Conservation (phyloP, 2,888 invertebrate genomes). For the Nycteola revayana region DNA sequence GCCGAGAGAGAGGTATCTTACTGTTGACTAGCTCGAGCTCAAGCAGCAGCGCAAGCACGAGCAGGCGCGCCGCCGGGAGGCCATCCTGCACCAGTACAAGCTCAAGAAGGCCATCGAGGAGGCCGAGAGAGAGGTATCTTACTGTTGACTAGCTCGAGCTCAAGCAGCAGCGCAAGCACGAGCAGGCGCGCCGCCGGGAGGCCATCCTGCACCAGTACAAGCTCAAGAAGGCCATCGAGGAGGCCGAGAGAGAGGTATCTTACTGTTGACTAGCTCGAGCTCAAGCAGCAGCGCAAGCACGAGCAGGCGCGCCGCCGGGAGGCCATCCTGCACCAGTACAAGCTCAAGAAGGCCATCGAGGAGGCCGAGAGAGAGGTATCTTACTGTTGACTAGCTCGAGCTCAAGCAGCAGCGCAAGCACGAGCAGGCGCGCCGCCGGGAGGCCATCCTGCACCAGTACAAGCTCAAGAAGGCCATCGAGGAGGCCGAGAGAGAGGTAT, state of each 20-base stretch:
- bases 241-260: not conserved
- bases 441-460: not conserved
- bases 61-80: not conserved
- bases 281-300: not conserved
- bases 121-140: not conserved
- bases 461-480: not conserved
- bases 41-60: not conserved
- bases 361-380: not conserved
- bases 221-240: not conserved
- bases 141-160: not conserved
- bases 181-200: not conserved
- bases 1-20: not conserved
- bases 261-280: not conserved
- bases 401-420: not conserved
- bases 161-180: not conserved
- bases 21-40: not conserved
- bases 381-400: not conserved
- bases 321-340: not conserved
- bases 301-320: not conserved
- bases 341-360: not conserved
- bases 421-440: not conserved
- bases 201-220: not conserved
- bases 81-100: not conserved
- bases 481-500: not conserved
- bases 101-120: not conserved